Evolutionary conservation across 1,140 invertebrate genomes (phyloP), one percentile per base, ranked within the genome.

Genomic region (Drosophila carrolli): DNA sequence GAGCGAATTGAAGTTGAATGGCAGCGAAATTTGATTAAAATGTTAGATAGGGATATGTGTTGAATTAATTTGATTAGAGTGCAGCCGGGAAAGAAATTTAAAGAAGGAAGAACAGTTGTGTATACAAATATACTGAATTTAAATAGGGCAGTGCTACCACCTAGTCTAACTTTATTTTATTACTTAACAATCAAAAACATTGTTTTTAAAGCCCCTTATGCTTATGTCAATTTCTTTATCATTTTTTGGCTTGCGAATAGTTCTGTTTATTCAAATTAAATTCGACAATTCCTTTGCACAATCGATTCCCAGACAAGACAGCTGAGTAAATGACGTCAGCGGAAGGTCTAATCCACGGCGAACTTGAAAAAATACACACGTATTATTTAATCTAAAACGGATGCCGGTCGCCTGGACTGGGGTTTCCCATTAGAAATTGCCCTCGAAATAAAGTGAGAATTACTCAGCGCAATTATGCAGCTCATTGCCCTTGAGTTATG

Each of bases 401-500:
- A 75, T 75, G 61, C 53, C 35, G 27, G 47, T 57, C 66, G 53
- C 29, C 51, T 58, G 65, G 51, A 29, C 32, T 8, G 37, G 65
- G 46, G 29, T 47, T 75, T 58, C 59, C 73, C 79, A 85, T 78
- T 81, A 51, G 78, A 72, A 75, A 78, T 66, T 55, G 57, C 70
- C 74, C 62, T 59, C 56, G 70, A 76, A 78, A 74, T 82, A 80
- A 84, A 89, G 83, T 89, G 84, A 88, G 84, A 88, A 88, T 89
- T 88, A 88, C 83, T 88, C 83, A 89, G 84, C 83, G 80, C 83
- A 89, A 88, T 88, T 88, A 88, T 89, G 79, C 83, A 88, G 83
- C 79, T 89, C 83, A 89, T 89, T 89, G 83, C 83, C 83, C 72
- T 89, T 88, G 83, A 88, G 79, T 86, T 89, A 89, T 89, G 67